Conservation (phyloP, 2,888 invertebrate genomes). For the Habrosyne pyritoides region DNA sequence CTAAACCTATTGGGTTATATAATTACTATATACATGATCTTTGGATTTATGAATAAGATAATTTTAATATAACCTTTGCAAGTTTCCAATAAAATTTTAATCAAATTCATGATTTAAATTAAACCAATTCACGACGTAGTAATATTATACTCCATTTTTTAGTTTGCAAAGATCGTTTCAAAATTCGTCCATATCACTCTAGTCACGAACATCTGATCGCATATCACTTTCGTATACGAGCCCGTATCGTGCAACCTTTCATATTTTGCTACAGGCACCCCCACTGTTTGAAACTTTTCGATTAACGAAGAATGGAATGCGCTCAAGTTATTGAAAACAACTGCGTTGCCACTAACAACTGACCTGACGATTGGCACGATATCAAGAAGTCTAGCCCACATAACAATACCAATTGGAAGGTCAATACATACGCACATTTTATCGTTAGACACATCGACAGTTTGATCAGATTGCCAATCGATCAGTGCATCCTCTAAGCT, state of each 20-base stretch:
- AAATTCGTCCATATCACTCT: conserved; percentile 43
- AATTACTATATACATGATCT: too few relatives aligned
- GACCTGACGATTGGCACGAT: not conserved
- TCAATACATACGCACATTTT: conserved; percentile 28
- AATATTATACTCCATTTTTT: conserved; percentile 25
- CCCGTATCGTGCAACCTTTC: not conserved
- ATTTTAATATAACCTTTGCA: too few relatives aligned
- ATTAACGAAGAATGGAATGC: not conserved
- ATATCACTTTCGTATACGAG: not conserved
- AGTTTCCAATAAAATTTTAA: too few relatives aligned
- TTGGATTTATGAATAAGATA: too few relatives aligned
- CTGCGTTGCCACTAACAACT: not conserved
- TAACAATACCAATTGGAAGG: conserved; percentile 10
- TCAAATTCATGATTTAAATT: too few relatives aligned
- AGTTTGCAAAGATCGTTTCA: conserved; percentile 55
- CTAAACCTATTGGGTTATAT: too few relatives aligned
- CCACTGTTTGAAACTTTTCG: not conserved
- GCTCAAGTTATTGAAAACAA: not conserved
- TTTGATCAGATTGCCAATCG: conserved; percentile 13
- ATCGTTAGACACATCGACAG: conserved; percentile 24
- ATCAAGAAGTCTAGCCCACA: not conserved
- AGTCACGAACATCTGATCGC: not conserved
- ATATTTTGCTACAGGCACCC: not conserved
- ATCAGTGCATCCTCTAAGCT: conserved; percentile 16
- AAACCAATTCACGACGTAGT: too few relatives aligned